Evolutionary conservation across 2,113 vertebrate species (phyloP).

Genomic region (Toxostoma redivivum): DNA sequence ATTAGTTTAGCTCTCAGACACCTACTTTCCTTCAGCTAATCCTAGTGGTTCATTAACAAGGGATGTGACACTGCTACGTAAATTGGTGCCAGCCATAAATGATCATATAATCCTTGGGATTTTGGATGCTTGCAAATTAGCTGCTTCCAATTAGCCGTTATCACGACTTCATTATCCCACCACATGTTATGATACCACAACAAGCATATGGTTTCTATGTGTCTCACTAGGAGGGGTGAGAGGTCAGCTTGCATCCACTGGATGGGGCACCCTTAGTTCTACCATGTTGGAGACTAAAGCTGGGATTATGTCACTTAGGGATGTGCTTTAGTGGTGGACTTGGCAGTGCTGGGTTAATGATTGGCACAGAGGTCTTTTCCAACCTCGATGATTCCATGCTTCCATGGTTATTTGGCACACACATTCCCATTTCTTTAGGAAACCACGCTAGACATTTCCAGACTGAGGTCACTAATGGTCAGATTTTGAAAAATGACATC

Average conservation of each 20-base stretch:
- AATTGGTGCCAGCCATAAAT: neutral
- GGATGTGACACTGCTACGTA: neutral
- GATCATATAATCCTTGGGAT: neutral
- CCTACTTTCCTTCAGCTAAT: neutral
- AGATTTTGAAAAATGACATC: neutral
- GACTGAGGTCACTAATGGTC: neutral
- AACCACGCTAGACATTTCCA: neutral
- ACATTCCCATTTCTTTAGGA: neutral
- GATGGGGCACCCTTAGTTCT: neutral
- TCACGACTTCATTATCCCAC: neutral
- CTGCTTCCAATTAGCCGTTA: neutral
- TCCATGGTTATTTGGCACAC: neutral
- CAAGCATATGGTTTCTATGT: neutral
- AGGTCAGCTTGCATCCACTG: neutral
- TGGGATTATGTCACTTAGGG: neutral
- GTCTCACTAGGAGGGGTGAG: neutral
- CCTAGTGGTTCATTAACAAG: neutral
- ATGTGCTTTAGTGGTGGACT: fast-evolving
- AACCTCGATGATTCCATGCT: neutral
- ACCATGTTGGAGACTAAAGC: neutral
- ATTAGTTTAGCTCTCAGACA: neutral
- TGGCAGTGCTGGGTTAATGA: neutral
- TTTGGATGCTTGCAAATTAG: neutral
- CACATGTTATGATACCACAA: fast-evolving
- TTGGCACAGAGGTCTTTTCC: neutral